Base-by-base conservation (phyloP, 2,797 vertebrate genomes). In the Melanotaenia pygmaea region DNA sequence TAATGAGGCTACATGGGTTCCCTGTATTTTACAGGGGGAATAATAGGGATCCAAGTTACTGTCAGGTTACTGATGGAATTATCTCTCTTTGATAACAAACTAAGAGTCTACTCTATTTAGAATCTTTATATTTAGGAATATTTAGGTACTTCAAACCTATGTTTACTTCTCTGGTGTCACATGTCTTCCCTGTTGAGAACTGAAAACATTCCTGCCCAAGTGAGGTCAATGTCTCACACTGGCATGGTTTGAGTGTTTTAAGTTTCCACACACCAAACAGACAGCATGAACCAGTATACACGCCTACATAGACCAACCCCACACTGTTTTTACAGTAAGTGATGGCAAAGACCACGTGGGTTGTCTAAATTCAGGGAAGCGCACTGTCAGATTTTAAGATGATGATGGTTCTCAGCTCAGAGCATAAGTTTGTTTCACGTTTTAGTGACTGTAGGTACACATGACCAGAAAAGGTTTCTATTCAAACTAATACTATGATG, bases 251-350 rank as follows among this genome's bases (percentile, higher is more conserved):
- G 63, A 51, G 62, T 54, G 57, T 73, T 59, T 8, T 26, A 81
- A 65, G 71, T 64, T 79, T 73, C 40, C 60, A 24, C 53, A 65
- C 43, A 18, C 20, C 34, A 35, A 35, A 35, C 9, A 72, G 47
- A 67, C 24, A 35, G 22, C 34, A 9, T 35, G 34, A 30, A 30
- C 28, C 34, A 35, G 34, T 10, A 35, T 10, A 89, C 89, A 83
- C 87, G 84, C 82, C 74, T 77, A 16, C 11, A 34, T 2, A 11
- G 76, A 70, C 90, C 88, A 90, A 86, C 91, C 86, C 30, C 11
- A 28, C 43, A 47, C 71, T 74, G 32, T 10, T 7, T 35, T 35
- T 35, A 35, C 34, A 35, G 34, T 35, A 35, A 35, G 1, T 35
- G 8, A 35, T 10, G 9, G 9, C 9, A 13, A 4, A 51, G 26